Evolutionary conservation across 1,140 invertebrate species (phyloP).

Genomic region (Drosophila willistoni): DNA sequence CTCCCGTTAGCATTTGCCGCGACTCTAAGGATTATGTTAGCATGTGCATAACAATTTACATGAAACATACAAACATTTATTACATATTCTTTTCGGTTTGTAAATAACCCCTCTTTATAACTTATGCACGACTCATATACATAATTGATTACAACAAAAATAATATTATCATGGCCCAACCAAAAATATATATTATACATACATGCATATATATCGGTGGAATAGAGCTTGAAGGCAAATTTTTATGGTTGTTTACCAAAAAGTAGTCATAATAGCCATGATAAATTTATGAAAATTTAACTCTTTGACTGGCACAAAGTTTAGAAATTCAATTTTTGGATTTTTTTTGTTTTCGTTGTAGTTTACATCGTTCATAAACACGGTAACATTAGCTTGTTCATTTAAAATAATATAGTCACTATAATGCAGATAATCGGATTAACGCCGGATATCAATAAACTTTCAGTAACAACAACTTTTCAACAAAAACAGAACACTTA

Average conservation of each 20-base stretch:
- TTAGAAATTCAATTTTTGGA: slow-evolving; percentile 1
- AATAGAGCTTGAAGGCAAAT: not conserved
- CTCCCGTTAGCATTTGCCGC: slow-evolving; percentile 24
- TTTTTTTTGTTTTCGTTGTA: too few relatives aligned
- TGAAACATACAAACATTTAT: slow-evolving; percentile 57
- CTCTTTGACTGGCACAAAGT: not conserved
- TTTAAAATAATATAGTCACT: too few relatives aligned
- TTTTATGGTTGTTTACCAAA: not conserved
- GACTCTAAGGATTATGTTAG: slow-evolving; percentile 61
- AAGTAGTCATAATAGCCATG: slow-evolving; percentile 1
- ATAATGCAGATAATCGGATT: too few relatives aligned
- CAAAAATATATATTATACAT: not conserved
- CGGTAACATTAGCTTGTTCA: too few relatives aligned
- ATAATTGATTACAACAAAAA: slow-evolving; percentile 29
- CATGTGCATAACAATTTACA: slow-evolving; percentile 62
- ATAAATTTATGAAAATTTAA: slow-evolving; percentile 1
- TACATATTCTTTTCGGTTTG: slow-evolving; percentile 44
- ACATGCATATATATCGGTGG: not conserved
- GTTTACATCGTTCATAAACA: too few relatives aligned
- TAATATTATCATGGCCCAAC: not conserved
- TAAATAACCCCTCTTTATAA: slow-evolving; percentile 44
- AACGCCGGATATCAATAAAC: too few relatives aligned
- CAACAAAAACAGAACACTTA: too few relatives aligned
- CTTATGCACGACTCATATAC: slow-evolving; percentile 10
- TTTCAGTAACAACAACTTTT: too few relatives aligned